Evolutionary conservation across 2,797 vertebrate genomes (phyloP).

Genomic region (Tiaroga cobitis): DNA sequence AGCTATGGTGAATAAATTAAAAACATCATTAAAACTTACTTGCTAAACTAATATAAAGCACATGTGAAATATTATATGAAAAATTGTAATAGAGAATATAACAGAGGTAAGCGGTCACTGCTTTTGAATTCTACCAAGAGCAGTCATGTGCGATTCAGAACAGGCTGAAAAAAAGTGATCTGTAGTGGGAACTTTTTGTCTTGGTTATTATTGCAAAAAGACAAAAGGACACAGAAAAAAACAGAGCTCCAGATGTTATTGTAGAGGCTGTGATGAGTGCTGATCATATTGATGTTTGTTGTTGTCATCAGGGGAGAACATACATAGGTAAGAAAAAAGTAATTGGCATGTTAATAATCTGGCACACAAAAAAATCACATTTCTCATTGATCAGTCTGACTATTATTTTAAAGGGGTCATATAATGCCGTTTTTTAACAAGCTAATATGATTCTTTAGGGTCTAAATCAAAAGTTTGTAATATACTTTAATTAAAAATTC

Average conservation of each 20-base stretch:
- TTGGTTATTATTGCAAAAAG: slow-evolving; percentile 26
- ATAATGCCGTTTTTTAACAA: too few species aligned
- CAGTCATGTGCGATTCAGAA: neutral
- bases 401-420: neutral
- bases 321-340: neutral
- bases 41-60: slow-evolving; percentile 11
- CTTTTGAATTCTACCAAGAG: neutral
- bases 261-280: slow-evolving; percentile 7
- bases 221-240: neutral
- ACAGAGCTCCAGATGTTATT: slow-evolving; percentile 3
- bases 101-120: neutral
- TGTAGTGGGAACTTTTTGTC: neutral
- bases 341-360: neutral
- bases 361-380: neutral
- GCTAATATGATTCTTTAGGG: too few species aligned
- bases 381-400: neutral
- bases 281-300: neutral
- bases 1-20: neutral
- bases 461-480: too few species aligned
- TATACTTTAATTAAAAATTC: too few species aligned
- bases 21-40: slow-evolving; percentile 4
- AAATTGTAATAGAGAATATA: slow-evolving; percentile 6
- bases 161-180: neutral
- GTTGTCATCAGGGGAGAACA: neutral
- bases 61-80: neutral